These are phyloP conservation scores for Calameuta filiformis DNA, from an alignment of 2,888 invertebrate species.

Conservation along the genomic window DNA sequence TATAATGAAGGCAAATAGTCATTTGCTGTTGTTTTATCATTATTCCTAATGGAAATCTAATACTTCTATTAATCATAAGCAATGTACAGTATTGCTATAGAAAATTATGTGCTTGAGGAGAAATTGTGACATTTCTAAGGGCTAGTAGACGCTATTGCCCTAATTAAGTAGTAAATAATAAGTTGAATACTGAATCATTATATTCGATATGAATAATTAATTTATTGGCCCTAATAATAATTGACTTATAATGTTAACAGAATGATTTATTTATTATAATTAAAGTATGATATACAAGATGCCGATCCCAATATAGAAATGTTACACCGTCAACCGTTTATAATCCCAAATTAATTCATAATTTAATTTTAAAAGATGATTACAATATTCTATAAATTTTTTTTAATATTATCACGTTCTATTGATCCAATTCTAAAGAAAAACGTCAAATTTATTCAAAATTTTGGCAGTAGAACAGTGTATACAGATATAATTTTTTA, in stretches of 20 bases:
- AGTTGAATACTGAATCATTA: not conserved
- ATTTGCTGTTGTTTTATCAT: not conserved
- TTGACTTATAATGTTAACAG: no score
- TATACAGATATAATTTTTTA: not conserved
- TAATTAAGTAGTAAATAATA: not conserved
- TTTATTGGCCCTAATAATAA: not conserved
- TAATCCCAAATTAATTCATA: not conserved
- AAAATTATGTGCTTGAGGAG: not conserved
- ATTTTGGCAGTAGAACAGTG: not conserved
- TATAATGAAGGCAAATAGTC: not conserved
- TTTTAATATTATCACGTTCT: not conserved
- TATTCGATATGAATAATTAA: not conserved
- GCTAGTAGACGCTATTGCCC: not conserved
- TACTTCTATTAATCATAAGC: not conserved
- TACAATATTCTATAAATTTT: not conserved
- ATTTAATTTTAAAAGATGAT: not conserved
- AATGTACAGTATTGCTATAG: not conserved
- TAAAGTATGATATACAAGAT: not conserved
- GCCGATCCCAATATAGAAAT: not conserved
- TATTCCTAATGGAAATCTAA: not conserved
- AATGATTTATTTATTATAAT: not conserved
- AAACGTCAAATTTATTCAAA: not conserved
- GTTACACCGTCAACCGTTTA: not conserved
- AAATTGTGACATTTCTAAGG: no score
- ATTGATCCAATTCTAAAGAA: not conserved